These are phyloP conservation scores for Diadophis punctatus DNA, from an alignment of 2,113 vertebrate genomes.

Conservation along the genomic window DNA sequence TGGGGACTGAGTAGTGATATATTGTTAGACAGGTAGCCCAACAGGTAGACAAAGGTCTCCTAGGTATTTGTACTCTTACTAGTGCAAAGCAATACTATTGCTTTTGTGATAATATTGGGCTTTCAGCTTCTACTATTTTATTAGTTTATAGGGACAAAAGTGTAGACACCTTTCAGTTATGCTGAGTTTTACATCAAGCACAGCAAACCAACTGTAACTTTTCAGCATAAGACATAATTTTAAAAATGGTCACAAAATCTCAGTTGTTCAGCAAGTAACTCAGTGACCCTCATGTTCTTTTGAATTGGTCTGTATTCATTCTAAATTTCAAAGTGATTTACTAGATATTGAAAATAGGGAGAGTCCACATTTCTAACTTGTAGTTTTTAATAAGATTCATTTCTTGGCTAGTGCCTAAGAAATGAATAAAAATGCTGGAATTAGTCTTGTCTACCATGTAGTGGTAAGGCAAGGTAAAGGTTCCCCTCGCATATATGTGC, in stretches of 20 bases:
- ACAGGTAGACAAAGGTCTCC: not conserved
- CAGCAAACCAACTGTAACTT: not conserved
- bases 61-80: not conserved
- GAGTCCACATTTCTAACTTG: not conserved
- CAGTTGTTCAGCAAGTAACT: too few species aligned
- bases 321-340: too few species aligned
- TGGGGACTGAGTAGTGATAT: too few species aligned
- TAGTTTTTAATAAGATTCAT: not conserved
- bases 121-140: not conserved
- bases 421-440: not conserved
- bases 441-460: not conserved
- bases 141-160: not conserved
- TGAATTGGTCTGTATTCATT: too few species aligned
- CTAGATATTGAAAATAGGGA: too few species aligned
- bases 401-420: not conserved
- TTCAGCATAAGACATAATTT: not conserved
- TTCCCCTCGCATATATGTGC: too few species aligned
- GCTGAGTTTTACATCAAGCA: not conserved
- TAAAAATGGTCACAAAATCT: too few species aligned
- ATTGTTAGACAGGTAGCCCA: too few species aligned
- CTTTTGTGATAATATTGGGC: not conserved
- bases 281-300: too few species aligned
- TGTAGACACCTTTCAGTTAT: not conserved
- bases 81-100: not conserved
- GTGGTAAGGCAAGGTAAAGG: too few species aligned